Evolutionary conservation across 2,888 invertebrate genomes (phyloP), one percentile per base, ranked within the genome.

Genomic region (Lingula anatina): DNA sequence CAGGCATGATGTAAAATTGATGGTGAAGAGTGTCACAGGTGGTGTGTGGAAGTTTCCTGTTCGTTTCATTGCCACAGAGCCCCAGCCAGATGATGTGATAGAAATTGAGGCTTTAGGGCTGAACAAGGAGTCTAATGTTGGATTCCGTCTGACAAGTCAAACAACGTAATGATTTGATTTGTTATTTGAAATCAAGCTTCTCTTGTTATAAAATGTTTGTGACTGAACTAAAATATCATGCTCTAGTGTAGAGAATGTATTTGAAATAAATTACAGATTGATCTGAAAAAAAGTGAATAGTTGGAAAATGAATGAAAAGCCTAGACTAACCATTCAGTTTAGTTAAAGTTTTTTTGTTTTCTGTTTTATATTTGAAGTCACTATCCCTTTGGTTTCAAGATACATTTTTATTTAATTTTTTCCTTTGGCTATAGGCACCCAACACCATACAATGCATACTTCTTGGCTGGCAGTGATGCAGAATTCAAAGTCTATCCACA

Each of bases 31-130:
- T 36, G 62, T 68, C 5, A 59, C 67, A 9, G 76, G 76, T 28
- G 75, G 76, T 3, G 57, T 74, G 37, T 77, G 76, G 75, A 63
- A 64, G 52, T 77, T 73, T 55, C 74, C 76, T 0, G 56, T 77
- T 5, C 56, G 60, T n/a, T 72, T 77, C 57, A 53, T 62, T 9
- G 70, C 75, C 39, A 56, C 67, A 9, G 75, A 75, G 43, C 71
- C 75, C 4, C 70, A 66, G 4, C 66, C 69, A 4, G 76, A 77
- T 60, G 76, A 76, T 55, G 54, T 61, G n/a, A 68, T 77, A 31
- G 56, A 59, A 21, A 64, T 75, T 23, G 71, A 75, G 53, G 71
- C 75, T 18, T 60, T 64, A 2, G 75, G 75, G 5, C 64, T 77
- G 2, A 61, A 66, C 51, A 70, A 70, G 48, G 62, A 64, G 36